Conservation (phyloP, 1,140 invertebrate species). For the Drosophila guanche region DNA sequence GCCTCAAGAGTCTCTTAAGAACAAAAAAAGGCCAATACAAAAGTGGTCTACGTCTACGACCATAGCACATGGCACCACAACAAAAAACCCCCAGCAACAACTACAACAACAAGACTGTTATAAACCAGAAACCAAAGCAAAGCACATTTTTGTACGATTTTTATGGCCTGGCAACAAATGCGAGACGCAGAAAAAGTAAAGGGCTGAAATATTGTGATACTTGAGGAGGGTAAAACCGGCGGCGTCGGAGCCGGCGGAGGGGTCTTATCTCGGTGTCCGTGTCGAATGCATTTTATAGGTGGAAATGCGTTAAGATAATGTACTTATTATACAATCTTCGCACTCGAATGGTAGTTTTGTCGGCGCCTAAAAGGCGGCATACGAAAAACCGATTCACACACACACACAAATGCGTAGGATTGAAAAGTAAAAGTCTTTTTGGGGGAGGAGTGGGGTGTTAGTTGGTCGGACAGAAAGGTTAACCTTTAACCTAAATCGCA, state of each 20-base stretch:
- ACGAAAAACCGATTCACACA: conserved; percentile 46
- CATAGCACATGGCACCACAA: not conserved
- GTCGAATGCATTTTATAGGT: conserved; percentile 46
- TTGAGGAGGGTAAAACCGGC: no score
- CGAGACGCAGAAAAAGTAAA: no score
- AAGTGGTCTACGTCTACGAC: no score
- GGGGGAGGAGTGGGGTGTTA: conserved; percentile 15
- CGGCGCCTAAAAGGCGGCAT: conserved; percentile 75
- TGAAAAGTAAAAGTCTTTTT: conserved; percentile 75
- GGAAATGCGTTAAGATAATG: conserved; percentile 46
- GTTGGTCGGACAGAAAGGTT: conserved; percentile 20
- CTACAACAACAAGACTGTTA: conserved; percentile 48
- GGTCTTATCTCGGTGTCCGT: conserved; percentile 45
- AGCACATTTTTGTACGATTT: conserved; percentile 43
- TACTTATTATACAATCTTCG: conserved; percentile 35
- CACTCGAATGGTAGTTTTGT: conserved; percentile 1
- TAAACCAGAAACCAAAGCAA: conserved; percentile 40
- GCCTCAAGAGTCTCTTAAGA: conserved; percentile 33
- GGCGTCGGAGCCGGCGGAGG: no score
- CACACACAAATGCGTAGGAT: conserved; percentile 8
- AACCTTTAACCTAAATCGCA: conserved; percentile 79
- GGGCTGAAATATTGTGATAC: no score
- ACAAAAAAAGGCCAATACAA: not conserved
- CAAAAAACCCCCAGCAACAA: conserved; percentile 37
- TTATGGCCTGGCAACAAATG: conserved; percentile 49